Conservation (phyloP, 2,888 invertebrate species). For the Muschampia plurimacula region DNA sequence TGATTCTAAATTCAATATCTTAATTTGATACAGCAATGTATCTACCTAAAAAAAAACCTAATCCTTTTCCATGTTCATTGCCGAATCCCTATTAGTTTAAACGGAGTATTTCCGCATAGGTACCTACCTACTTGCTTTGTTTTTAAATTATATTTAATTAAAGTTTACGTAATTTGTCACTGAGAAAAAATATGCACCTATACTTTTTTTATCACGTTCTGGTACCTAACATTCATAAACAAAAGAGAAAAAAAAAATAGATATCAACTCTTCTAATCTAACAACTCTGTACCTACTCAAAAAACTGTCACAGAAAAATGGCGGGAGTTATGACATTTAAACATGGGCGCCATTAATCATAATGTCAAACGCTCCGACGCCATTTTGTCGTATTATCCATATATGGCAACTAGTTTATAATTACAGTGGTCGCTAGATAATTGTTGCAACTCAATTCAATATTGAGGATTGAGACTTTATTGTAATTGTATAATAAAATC, state of each 20-base stretch:
- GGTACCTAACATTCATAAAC: too few species aligned
- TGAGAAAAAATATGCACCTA: neutral
- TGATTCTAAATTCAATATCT: neutral
- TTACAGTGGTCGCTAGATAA: slow-evolving; percentile 53
- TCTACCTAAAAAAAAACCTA: too few species aligned
- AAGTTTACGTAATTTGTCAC: too few species aligned
- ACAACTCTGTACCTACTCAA: slow-evolving; percentile 15
- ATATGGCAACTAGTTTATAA: slow-evolving; percentile 65
- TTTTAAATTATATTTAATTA: too few species aligned
- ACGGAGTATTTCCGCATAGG: too few species aligned
- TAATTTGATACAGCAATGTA: too few species aligned
- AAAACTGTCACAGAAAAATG: slow-evolving; percentile 48
- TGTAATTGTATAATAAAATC: slow-evolving; percentile 23
- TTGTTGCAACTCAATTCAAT: slow-evolving; percentile 32
- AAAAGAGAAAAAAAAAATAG: neutral
- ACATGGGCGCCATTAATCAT: slow-evolving; percentile 67
- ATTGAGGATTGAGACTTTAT: slow-evolving; percentile 52
- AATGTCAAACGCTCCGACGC: slow-evolving; percentile 66
- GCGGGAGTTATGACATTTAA: slow-evolving; percentile 66
- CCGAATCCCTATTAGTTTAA: too few species aligned
- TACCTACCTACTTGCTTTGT: too few species aligned
- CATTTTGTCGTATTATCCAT: slow-evolving; percentile 76
- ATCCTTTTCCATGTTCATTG: too few species aligned
- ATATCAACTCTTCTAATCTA: neutral
- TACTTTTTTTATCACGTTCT: neutral